Base-by-base conservation (phyloP, 1,140 invertebrate species). In the Bombus turneri region DNA sequence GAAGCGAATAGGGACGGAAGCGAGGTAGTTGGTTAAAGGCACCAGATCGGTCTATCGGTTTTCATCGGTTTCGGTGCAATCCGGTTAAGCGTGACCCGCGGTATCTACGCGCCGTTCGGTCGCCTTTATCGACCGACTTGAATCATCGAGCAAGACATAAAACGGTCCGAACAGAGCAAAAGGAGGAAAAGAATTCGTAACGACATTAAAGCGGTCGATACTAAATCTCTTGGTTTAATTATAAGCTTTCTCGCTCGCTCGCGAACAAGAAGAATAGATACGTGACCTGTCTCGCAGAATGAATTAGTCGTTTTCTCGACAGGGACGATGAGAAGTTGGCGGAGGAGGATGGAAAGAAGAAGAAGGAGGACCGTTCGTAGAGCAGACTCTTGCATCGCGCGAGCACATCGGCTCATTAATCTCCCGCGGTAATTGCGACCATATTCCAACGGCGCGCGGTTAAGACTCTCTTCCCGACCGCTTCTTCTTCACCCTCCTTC, bases 361-460 rank as follows among this genome's bases (percentile, higher is more conserved):
- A 75, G 81, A 79, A 83, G 86, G 79, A 85, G 86, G 86, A 87
- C 71, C 81, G 78, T 90, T 90, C 88, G 88, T 90, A 90, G 89
- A 90, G 83, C 83, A 85, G 88, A 88, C 89, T 91, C 89, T 88
- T 89, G 90, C 89, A 91, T 90, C 84, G 90, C 85, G 90, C 89
- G 87, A 91, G 87, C 91, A 91, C 92, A 93, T 93, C 93, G 92
- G 90, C 91, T 94, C 92, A 94, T 94, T 94, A 94, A 94, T 94
- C 93, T 94, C 93, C 87, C 71, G 90, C 84, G 83, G 93, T 94
- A 94, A 94, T 94, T 93, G 93, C 92, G 91, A 93, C 92, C 92
- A 92, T 93, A 93, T 93, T 91, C 92, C 86, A 78, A 92, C 88
- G 85, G 90, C 91, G 88, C 85, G 83, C 89, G 86, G 85, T 88